Percentiles rank a stretch among this genome's conserved stretches.
Conservation (phyloP, 37 sponge, comb jelly and placozoan genomes). For the Aplysina aerophoba region DNA sequence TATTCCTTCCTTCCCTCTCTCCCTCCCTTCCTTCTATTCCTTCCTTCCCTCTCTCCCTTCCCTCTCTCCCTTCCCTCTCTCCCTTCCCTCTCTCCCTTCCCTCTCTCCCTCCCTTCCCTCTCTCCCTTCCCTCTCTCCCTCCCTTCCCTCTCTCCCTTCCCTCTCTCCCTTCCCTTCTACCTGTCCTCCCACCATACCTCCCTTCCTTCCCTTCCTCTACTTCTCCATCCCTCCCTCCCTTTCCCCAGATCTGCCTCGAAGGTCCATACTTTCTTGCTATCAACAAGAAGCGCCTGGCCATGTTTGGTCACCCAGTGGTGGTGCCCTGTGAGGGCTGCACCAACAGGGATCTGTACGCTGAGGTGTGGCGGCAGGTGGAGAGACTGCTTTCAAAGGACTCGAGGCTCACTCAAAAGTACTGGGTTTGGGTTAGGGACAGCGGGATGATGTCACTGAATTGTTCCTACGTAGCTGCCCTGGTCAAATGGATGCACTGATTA, state of each 20-base stretch:
- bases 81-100: no score
- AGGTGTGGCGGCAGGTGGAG: constrained; percentile 72
- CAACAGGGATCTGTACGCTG: constrained; percentile 59
- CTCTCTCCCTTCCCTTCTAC: no score
- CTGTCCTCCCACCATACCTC: not conserved
- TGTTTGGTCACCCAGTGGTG: constrained; percentile 84
- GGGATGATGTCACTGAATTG: no score
- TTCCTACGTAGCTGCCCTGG: no score
- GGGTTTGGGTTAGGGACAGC: not conserved
- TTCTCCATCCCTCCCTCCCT: not conserved
- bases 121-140: no score
- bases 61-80: no score
- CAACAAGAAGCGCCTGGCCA: constrained; percentile 64
- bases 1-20: no score
- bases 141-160: not conserved
- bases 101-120: no score
- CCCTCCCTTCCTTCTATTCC: no score
- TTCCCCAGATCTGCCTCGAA: constrained; percentile 44
- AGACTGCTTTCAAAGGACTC: constrained; percentile 59
- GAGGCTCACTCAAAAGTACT: constrained; percentile 5
- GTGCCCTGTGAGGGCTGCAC: constrained; percentile 70
- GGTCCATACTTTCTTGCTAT: constrained; percentile 75
- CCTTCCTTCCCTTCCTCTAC: not conserved
- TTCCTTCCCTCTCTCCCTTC: no score
- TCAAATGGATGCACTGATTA: no score